Evolutionary conservation across 2,797 vertebrate species (phyloP).

Genomic region (Emydoidea blandingii): DNA sequence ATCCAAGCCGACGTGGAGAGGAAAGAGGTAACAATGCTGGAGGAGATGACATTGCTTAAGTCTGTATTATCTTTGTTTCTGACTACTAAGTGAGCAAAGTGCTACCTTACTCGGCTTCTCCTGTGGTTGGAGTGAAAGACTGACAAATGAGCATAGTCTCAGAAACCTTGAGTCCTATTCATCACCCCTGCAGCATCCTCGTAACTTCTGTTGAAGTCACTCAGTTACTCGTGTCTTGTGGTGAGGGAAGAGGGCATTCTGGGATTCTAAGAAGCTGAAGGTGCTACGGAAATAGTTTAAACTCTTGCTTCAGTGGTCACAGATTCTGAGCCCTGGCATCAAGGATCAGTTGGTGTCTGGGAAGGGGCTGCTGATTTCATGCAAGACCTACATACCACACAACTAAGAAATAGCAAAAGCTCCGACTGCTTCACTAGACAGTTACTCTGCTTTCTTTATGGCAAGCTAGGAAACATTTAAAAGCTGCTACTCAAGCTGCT

Average conservation of each 20-base stretch:
- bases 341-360: not conserved
- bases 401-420: not conserved
- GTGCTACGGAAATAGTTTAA: not conserved
- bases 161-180: not conserved
- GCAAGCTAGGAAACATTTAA: rapidly evolving
- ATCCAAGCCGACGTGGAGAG: conserved; percentile 78
- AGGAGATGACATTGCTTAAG: not conserved
- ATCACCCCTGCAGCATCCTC: not conserved
- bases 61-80: not conserved
- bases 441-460: not conserved
- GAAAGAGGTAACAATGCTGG: conserved; percentile 87
- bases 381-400: not conserved
- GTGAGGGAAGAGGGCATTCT: not conserved
- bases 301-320: not conserved
- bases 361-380: not conserved
- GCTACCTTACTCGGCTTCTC: not conserved
- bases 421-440: rapidly evolving
- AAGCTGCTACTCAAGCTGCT: not conserved
- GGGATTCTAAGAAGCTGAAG: not conserved
- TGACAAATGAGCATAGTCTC: not conserved
- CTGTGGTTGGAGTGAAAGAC: not conserved
- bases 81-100: not conserved
- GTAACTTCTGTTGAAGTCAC: not conserved
- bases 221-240: not conserved
- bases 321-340: not conserved